Evolutionary conservation across 2,113 vertebrate genomes (phyloP), one percentile per base, ranked within the genome.

Genomic region (Indicator indicator): DNA sequence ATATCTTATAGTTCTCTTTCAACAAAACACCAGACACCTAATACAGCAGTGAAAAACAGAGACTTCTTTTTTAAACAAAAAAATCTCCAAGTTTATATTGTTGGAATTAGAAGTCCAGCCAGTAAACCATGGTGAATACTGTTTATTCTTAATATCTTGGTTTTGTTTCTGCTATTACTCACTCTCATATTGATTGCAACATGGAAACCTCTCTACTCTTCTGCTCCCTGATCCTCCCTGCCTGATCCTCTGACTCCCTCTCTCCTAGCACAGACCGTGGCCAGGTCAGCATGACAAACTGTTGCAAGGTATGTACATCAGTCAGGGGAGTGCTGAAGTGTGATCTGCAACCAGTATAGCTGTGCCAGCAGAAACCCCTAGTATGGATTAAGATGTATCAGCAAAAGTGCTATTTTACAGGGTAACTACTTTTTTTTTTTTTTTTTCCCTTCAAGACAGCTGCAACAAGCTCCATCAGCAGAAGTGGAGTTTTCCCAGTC

Each of bases 331-430:
- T 92, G 94, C 68, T 94, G 89, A 97, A 93, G 86, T 93, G 90
- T 82, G 80, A 93, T 92, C 83, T 92, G 58, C 94, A 88, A 55
- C 80, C 90, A 76, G 86, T 54, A 62, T 38, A 90, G 86, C 94
- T 89, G 86, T 96, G 94, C 90, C 83, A 96, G 94, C 94, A 93
- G 70, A 94, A 93, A 36, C 77, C 36, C 71, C 67, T 79, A 50
- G 30, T 50, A 62, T 32, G 82, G 83, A 92, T 95, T 93, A 93
- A 90, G 90, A 82, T 19, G 11, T 86, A 94, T 84, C 92, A 96
- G 91, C 92, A 92, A 73, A 95, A 90, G 83, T 62, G 16, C 59
- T 65, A 7, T 92, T 93, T 92, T 83, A 85, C 44, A 79, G 59
- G 40, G 76, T 69, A 6, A 33, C 12, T 33, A 54, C 30, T 83